A percentile compares a stretch with the other conserved stretches of the same genome.
Evolutionary conservation across 2,888 invertebrate species (phyloP).

Genomic region (Euzophera pinguis): DNA sequence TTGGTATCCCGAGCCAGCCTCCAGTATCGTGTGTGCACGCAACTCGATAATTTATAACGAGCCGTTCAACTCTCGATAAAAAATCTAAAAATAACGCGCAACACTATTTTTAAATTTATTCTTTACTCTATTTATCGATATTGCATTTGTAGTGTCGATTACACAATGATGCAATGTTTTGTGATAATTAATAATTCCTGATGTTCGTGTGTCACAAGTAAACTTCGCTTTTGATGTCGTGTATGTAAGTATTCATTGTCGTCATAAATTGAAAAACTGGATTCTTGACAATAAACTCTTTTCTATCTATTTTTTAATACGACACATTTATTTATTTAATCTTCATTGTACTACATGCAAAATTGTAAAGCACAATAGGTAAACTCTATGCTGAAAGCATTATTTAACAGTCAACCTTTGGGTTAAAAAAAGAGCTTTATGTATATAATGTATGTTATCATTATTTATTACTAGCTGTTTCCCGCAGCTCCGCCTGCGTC

Average conservation of each 20-base stretch:
- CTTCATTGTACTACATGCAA: too few relatives aligned
- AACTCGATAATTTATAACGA: slow-evolving; percentile 20
- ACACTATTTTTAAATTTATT: slow-evolving; percentile 30
- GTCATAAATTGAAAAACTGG: too few relatives aligned
- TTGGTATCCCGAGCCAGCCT: slow-evolving; percentile 42
- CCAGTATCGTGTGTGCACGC: slow-evolving; percentile 42
- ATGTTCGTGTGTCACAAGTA: not conserved
- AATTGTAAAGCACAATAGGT: too few relatives aligned
- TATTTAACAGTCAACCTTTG: too few relatives aligned
- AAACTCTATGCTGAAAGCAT: too few relatives aligned
- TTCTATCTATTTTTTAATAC: too few relatives aligned
- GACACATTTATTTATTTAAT: too few relatives aligned
- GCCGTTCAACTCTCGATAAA: slow-evolving; percentile 34
- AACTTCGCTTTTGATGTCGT: slow-evolving; percentile 2
- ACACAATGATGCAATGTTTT: not conserved
- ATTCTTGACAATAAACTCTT: too few relatives aligned
- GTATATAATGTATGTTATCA: too few relatives aligned
- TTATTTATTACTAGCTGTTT: too few relatives aligned
- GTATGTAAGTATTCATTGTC: slow-evolving; percentile 11
- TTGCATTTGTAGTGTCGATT: not conserved
- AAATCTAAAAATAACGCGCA: slow-evolving; percentile 29
- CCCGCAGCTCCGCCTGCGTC: too few relatives aligned
- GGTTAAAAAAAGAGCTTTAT: too few relatives aligned
- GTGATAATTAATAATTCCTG: not conserved
- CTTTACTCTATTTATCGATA: not conserved